Percentiles rank a stretch among this genome's conserved stretches.
Evolutionary conservation across 2,113 vertebrate genomes (phyloP).

Genomic region (Pseudois nayaur): DNA sequence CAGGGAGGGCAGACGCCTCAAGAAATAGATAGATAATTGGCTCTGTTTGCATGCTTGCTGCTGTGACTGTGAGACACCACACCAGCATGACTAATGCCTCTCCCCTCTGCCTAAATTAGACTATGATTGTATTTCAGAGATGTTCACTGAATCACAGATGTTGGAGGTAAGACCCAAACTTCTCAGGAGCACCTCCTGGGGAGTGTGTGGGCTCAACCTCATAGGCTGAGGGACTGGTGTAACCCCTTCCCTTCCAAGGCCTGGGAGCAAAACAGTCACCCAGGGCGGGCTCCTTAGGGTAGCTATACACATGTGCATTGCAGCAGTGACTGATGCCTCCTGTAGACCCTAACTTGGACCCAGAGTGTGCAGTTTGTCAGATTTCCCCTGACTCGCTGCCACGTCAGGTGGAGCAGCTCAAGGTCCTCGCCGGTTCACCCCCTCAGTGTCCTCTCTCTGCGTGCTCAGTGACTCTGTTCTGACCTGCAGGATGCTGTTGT

Average conservation of each 20-base stretch:
- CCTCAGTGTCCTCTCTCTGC: background rate
- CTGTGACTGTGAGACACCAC: background rate
- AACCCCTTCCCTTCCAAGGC: background rate
- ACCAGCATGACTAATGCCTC: constrained; percentile 63
- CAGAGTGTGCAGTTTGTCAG: background rate
- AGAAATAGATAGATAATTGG: constrained; percentile 21
- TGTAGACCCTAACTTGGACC: background rate
- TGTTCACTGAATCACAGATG: constrained; percentile 60
- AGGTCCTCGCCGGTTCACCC: background rate
- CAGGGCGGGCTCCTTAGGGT: fast-evolving
- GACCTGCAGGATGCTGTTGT: fast-evolving
- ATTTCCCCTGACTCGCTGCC: background rate
- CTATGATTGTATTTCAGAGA: constrained; percentile 47
- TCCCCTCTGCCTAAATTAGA: constrained; percentile 54
- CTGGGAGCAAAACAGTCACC: background rate
- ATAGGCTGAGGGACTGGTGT: background rate
- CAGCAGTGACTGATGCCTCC: background rate
- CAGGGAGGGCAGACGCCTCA: background rate
- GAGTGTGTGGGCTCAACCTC: background rate
- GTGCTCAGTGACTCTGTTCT: background rate
- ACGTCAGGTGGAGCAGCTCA: background rate
- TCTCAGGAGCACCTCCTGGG: background rate
- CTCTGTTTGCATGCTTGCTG: constrained; percentile 14
- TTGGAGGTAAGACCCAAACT: constrained; percentile 47
- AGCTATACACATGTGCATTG: fast-evolving